Percentiles rank a stretch among this genome's conserved stretches.
Conservation (phyloP, 2,888 invertebrate genomes). For the Ormyrus pomaceus region DNA sequence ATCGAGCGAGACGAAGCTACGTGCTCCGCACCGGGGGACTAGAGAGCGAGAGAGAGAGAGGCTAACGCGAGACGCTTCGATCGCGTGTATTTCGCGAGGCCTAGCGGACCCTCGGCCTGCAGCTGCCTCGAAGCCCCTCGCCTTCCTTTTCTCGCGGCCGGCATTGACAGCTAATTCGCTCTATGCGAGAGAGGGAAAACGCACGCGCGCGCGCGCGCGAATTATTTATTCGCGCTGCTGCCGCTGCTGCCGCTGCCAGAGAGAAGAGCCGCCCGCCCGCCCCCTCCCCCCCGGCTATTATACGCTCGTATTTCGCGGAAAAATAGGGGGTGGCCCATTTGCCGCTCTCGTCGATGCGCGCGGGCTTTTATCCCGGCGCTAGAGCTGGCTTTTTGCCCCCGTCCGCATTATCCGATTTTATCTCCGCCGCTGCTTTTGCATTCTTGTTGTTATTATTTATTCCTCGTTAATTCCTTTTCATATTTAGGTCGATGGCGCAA, state of each 20-base stretch:
- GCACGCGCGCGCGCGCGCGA: not conserved
- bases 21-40: slow-evolving; percentile 26
- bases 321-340: not conserved
- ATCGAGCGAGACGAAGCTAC: slow-evolving; percentile 12
- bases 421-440: not conserved
- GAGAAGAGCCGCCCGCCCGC: not conserved
- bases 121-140: slow-evolving; percentile 63
- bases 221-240: slow-evolving; percentile 25
- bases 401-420: not conserved
- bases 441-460: not conserved
- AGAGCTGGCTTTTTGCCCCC: not conserved
- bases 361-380: not conserved
- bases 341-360: not conserved
- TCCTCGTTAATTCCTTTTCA: no score
- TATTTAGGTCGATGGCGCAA: no score
- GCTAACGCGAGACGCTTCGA: not conserved
- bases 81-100: slow-evolving; percentile 60
- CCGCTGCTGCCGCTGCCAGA: not conserved
- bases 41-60: not conserved
- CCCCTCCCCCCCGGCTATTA: not conserved
- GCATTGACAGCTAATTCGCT: slow-evolving; percentile 36
- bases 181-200: not conserved
- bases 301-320: slow-evolving; percentile 28
- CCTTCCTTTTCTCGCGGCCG: slow-evolving; percentile 1
- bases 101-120: slow-evolving; percentile 71